These are phyloP conservation scores for Chinchilla lanigera DNA, from an alignment of 2,113 vertebrate genomes.

Conservation along the genomic window DNA sequence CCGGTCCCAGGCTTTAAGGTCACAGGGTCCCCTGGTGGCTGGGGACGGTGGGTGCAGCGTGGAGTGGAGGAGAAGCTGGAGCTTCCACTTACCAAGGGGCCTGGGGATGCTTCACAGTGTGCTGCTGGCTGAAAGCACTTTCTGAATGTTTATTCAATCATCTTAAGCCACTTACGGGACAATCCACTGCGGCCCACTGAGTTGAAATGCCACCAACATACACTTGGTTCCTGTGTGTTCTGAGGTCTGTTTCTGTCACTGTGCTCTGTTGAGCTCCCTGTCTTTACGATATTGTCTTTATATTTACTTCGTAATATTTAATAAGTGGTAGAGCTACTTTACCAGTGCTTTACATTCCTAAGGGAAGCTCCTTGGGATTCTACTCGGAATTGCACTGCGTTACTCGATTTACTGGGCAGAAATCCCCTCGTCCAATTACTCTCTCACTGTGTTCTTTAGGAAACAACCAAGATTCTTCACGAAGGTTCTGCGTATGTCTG, in stretches of 20 bases:
- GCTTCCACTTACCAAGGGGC: background rate
- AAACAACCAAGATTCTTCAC: background rate
- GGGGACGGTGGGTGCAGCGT: background rate
- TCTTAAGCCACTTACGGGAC: background rate
- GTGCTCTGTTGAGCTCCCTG: background rate
- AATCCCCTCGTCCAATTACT: background rate
- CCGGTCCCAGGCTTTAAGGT: background rate
- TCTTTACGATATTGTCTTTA: background rate
- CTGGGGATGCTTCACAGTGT: accelerated
- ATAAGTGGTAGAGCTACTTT: background rate
- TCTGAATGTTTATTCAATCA: background rate
- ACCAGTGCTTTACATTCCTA: background rate
- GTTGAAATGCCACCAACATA: background rate
- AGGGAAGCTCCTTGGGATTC: background rate
- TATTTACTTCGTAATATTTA: background rate
- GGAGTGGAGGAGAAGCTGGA: background rate
- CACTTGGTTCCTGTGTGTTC: accelerated
- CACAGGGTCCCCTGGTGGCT: background rate
- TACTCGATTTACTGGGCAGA: background rate
- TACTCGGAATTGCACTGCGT: background rate
- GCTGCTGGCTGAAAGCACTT: background rate
- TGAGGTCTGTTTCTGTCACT: background rate
- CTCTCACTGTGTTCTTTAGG: background rate
- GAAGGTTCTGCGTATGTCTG: background rate
- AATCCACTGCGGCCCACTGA: background rate